Conservation (phyloP, 1,140 invertebrate genomes). For the Lasioglossum baleicum region DNA sequence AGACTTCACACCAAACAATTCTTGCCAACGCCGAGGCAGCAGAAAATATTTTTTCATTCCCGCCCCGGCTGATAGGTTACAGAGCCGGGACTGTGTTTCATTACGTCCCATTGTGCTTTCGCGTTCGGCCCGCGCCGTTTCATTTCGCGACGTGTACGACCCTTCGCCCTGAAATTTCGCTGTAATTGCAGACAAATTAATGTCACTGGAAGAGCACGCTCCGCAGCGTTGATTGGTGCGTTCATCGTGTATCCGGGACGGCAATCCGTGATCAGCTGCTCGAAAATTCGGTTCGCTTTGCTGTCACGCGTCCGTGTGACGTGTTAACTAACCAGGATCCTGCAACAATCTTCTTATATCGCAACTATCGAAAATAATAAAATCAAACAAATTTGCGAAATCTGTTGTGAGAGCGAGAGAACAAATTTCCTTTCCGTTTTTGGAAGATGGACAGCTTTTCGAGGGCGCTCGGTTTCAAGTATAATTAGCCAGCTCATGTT, state of each 20-base stretch:
- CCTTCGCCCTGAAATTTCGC: slow-evolving; percentile 45
- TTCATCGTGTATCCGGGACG: slow-evolving; percentile 42
- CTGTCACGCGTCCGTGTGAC: neutral
- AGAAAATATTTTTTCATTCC: slow-evolving; percentile 27
- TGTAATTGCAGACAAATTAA: slow-evolving; percentile 62
- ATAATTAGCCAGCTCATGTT: neutral
- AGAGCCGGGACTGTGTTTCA: slow-evolving; percentile 34
- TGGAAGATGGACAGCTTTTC: no score
- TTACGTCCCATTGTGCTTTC: slow-evolving; percentile 46
- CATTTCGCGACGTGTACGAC: slow-evolving; percentile 14
- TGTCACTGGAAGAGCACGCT: slow-evolving; percentile 46
- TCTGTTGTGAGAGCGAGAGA: no score
- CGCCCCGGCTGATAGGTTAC: slow-evolving; percentile 17
- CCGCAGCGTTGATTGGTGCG: slow-evolving; percentile 55
- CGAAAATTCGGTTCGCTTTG: neutral
- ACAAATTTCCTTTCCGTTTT: no score
- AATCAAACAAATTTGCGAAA: no score
- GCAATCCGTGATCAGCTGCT: neutral
- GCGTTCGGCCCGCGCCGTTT: slow-evolving; percentile 9
- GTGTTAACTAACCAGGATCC: neutral
- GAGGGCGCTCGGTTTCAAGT: neutral
- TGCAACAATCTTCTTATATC: no score
- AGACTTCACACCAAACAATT: neutral
- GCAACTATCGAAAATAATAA: no score
- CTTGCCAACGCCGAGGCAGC: slow-evolving; percentile 29